Evolutionary conservation across 2,113 vertebrate species (phyloP), one percentile per base, ranked within the genome.

Genomic region (Festucalex cinctus): DNA sequence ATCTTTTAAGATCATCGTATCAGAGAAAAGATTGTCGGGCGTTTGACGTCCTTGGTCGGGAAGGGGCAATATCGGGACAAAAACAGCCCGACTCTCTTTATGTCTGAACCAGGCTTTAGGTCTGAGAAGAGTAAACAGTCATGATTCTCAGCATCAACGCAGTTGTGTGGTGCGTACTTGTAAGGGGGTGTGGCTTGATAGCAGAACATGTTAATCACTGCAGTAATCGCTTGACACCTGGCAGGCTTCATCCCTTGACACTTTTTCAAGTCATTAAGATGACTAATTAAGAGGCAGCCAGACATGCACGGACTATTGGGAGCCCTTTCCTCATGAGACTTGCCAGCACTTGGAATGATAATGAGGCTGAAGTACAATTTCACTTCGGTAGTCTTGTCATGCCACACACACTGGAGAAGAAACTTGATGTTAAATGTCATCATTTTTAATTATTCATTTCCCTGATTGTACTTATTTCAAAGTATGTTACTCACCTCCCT

Each of bases 231-330:
- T 70, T 3, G 76, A 66, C 24, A 74, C 72, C 70, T 74, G 63
- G 71, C 76, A 70, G 63, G 64, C 49, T 77, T 54, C 68, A 70
- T 80, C 20, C 78, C 76, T 71, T 8, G 60, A 39, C 9, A 73
- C 7, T 66, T 75, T 65, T 80, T 65, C 48, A 77, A 80, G 79
- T 85, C 74, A 26, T 87, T 89, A 87, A 64, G 71, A 75, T 83
- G 80, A 81, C 80, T 88, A 88, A 88, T 90, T 85, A 90, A 86
- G 77, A 78, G 63, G 46, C 61, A 67, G 63, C 10, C 80, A 74
- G 80, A 74, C 56, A 39, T 66, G 78, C 44, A 43, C 58, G 2
- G 32, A n/a, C 65, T 85, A 85, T 82, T 75, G 22, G 63, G 84
- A 83, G 80, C 22, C 53, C 22, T 43, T 56, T 51, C 58, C 65